Evolutionary conservation across 30 jellyfish, hydroid and myxozoan species (phyloP).

Genomic region (Catostylus mosaicus): DNA sequence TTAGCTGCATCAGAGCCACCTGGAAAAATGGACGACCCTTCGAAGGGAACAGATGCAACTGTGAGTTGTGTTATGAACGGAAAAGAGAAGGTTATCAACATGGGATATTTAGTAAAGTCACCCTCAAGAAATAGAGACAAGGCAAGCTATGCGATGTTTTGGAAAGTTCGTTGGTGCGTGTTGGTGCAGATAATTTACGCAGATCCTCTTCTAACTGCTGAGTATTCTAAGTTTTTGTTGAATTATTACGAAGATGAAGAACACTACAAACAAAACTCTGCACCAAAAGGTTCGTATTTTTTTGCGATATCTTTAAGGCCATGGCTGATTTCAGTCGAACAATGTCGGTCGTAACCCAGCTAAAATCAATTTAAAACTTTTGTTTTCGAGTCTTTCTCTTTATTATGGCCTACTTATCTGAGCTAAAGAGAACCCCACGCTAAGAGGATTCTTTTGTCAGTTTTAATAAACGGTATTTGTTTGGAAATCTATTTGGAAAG

Average conservation of each 20-base stretch:
- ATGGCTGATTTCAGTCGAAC: too few species aligned
- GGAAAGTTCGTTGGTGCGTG: slow-evolving; percentile 74
- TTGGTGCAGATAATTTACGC: slow-evolving; percentile 15
- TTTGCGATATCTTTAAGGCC: not conserved
- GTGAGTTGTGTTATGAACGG: slow-evolving; percentile 6
- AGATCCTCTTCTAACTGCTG: slow-evolving; percentile 1
- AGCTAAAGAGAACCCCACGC: too few species aligned
- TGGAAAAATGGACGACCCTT: not conserved
- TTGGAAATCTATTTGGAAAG: too few species aligned
- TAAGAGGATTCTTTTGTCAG: too few species aligned
- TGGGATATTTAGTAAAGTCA: slow-evolving; percentile 60
- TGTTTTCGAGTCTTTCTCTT: too few species aligned
- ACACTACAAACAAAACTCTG: not conserved
- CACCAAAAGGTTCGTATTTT: slow-evolving; percentile 36
- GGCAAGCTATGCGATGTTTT: slow-evolving; percentile 36
- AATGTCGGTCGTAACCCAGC: too few species aligned
- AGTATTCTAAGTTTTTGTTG: slow-evolving; percentile 19
- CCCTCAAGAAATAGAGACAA: slow-evolving; percentile 55
- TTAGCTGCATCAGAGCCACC: not conserved
- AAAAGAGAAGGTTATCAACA: slow-evolving; percentile 22
- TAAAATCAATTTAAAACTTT: too few species aligned
- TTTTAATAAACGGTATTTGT: too few species aligned
- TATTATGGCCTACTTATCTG: too few species aligned
- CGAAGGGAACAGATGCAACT: not conserved
- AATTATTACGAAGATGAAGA: slow-evolving; percentile 47